Conservation (phyloP, 2,797 vertebrate species). For the Esox lucius region DNA sequence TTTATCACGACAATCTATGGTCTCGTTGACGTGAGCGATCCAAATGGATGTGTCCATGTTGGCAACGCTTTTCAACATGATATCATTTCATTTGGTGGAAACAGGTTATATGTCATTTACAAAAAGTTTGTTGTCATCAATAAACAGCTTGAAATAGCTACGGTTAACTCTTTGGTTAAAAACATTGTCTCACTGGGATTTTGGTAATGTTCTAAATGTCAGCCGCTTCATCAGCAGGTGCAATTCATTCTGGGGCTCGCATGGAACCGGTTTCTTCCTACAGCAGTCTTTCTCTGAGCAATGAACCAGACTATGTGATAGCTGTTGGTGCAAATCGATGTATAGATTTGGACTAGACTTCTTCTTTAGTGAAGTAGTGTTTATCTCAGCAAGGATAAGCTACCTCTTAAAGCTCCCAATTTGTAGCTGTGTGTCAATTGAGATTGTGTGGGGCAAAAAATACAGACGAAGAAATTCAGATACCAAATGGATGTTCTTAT, state of each 20-base stretch:
- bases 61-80: not conserved
- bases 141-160: not conserved
- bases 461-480: no score
- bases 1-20: not conserved
- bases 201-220: not conserved
- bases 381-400: conserved; percentile 22
- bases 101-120: not conserved
- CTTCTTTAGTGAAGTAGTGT: conserved; percentile 11
- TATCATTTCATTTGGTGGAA: not conserved
- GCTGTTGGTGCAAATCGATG: conserved; percentile 19
- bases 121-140: not conserved
- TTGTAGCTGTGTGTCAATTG: conserved; percentile 15
- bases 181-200: not conserved
- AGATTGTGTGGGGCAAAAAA: conserved; percentile 20
- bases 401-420: conserved; percentile 22
- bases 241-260: not conserved
- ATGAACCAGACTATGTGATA: not conserved
- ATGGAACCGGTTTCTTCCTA: not conserved
- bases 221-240: conserved; percentile 1
- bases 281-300: not conserved
- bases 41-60: not conserved
- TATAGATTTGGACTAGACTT: conserved; percentile 27
- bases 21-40: not conserved
- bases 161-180: not conserved
- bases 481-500: not conserved